Conservation (phyloP, 2,113 vertebrate species). For the Poeciliopsis prolifica region DNA sequence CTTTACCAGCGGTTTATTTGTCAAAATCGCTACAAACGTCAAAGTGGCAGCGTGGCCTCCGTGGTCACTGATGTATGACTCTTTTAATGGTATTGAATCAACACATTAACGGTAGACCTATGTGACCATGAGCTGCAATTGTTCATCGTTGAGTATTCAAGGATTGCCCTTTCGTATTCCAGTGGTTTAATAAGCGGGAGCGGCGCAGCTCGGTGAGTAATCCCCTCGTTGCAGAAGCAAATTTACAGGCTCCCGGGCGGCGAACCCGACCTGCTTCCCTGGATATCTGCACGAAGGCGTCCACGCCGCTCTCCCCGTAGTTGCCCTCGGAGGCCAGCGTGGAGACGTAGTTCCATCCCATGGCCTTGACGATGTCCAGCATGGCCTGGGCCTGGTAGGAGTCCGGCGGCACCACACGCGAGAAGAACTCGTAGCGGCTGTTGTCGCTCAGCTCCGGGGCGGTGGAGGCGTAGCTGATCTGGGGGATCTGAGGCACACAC, state of each 20-base stretch:
- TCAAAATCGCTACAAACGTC: neutral
- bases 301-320: conserved; percentile 90
- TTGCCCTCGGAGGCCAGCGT: conserved; percentile 89
- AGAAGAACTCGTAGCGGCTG: conserved; percentile 90
- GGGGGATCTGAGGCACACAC: conserved; percentile 81
- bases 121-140: neutral
- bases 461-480: conserved; percentile 93
- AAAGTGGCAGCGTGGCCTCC: neutral
- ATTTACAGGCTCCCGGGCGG: conserved; percentile 1
- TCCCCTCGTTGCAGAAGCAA: conserved; percentile 21
- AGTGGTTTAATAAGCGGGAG: conserved; percentile 44
- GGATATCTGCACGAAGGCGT: conserved; percentile 89
- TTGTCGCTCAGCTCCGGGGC: conserved; percentile 90
- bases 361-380: conserved; percentile 89
- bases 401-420: conserved; percentile 88
- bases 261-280: conserved; percentile 84
- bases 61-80: conserved; percentile 4
- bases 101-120: conserved; percentile 6
- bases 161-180: conserved; percentile 42
- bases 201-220: conserved; percentile 38
- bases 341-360: conserved; percentile 93
- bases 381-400: conserved; percentile 93
- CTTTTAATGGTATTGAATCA: conserved; percentile 18
- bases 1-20: neutral
- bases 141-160: conserved; percentile 32